Conservation (phyloP, 2,888 invertebrate species). For the Drosophila phalerata region DNA sequence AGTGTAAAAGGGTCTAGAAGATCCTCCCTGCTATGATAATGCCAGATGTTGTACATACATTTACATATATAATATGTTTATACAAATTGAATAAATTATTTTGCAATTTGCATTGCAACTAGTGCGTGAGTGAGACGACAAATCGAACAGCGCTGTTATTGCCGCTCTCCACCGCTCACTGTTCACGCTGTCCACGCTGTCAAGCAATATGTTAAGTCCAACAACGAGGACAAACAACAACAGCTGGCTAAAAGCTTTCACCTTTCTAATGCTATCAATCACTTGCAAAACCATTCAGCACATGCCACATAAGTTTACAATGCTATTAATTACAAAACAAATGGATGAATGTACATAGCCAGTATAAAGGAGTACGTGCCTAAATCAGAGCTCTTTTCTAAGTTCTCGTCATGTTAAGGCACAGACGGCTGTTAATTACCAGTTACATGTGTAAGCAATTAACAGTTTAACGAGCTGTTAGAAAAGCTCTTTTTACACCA, state of each 20-base stretch:
- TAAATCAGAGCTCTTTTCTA: conserved; percentile 3
- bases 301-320: conserved; percentile 32
- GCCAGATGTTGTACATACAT: conserved; percentile 26
- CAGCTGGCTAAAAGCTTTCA: conserved; percentile 45
- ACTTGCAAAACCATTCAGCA: conserved; percentile 28
- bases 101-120: not conserved
- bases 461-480: conserved; percentile 7
- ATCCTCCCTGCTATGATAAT: conserved; percentile 20
- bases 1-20: conserved; percentile 14
- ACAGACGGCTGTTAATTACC: conserved; percentile 19
- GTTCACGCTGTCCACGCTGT: conserved; percentile 19
- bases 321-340: conserved; percentile 20
- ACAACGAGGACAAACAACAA: conserved; percentile 20
- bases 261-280: conserved; percentile 59
- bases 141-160: conserved; percentile 1
- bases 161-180: conserved; percentile 6
- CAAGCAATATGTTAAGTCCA: conserved; percentile 24
- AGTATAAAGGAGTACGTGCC: conserved; percentile 1
- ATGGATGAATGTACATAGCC: not conserved
- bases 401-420: not conserved
- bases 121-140: not conserved
- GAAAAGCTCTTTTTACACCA: conserved; percentile 5
- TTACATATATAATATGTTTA: too few species aligned
- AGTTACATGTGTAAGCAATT: conserved; percentile 16
- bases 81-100: not conserved